Conservation (phyloP, 2,888 invertebrate species). For the Drosophila anomalata region DNA sequence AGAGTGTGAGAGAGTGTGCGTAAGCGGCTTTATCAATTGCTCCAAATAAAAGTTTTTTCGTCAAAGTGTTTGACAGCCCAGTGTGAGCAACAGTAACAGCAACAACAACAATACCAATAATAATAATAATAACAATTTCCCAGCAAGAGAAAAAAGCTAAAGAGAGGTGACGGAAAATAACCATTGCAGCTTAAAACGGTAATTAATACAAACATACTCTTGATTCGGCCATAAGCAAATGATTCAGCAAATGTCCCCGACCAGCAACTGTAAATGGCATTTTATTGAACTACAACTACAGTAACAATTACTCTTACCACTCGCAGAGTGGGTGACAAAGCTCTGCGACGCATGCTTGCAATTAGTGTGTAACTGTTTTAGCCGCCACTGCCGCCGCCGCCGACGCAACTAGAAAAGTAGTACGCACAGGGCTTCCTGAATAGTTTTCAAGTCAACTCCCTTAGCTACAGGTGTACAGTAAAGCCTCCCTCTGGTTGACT, state of each 20-base stretch:
- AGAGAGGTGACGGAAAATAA: slow-evolving; percentile 10
- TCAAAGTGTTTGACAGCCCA: slow-evolving; percentile 72
- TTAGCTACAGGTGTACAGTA: slow-evolving; percentile 16
- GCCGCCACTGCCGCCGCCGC: slow-evolving; percentile 16
- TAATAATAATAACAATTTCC: slow-evolving; percentile 11
- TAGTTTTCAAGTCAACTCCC: slow-evolving; percentile 8
- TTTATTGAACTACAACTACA: slow-evolving; percentile 56
- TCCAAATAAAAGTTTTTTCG: slow-evolving; percentile 72
- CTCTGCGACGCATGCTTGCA: slow-evolving; percentile 70
- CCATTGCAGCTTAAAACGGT: slow-evolving; percentile 72
- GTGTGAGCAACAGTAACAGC: slow-evolving; percentile 19
- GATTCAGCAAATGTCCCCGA: slow-evolving; percentile 69
- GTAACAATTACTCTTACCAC: slow-evolving; percentile 15
- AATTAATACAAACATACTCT: slow-evolving; percentile 73
- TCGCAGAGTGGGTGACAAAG: slow-evolving; percentile 34
- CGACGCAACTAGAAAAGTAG: slow-evolving; percentile 58
- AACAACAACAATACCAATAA: slow-evolving; percentile 19
- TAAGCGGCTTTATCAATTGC: slow-evolving; percentile 75
- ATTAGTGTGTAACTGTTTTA: slow-evolving; percentile 71
- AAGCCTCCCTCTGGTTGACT: neutral
- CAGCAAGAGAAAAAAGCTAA: neutral
- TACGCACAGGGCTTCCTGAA: slow-evolving; percentile 56
- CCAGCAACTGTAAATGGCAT: slow-evolving; percentile 72
- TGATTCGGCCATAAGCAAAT: slow-evolving; percentile 78
- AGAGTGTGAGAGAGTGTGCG: slow-evolving; percentile 28